Base-by-base conservation (phyloP, 2,113 vertebrate genomes). In the Ciconia maguari region DNA sequence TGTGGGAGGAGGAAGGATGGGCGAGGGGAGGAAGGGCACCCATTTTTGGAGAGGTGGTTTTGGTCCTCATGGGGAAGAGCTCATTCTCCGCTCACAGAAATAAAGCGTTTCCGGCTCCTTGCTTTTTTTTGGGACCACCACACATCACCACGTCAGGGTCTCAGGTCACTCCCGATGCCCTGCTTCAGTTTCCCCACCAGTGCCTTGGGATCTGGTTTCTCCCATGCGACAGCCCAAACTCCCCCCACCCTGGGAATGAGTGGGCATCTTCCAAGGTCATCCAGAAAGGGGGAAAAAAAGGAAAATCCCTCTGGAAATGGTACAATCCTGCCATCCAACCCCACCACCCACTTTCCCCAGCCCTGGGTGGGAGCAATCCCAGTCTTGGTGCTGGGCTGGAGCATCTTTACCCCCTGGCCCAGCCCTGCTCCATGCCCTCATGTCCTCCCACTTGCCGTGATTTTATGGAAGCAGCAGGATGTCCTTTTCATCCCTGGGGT, bases 121-220 rank as follows among this genome's bases (percentile, higher is more conserved):
- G 57, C 4, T 11, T 58, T 68, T 19, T 48, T 46, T 38, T 0
- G 1, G 48, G 36, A 85, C 32, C 5, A 1, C 54, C 0, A 0
- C 2, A 2, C 0, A 0, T 58, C 4, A 3, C 55, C 1, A 0
- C 13, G 4, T 51, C 9, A 3, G 41, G 64, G 30, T 48, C n/a
- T 90, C 1, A 3, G 30, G 16, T 87, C 2, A 0, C 5, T 83
- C 38, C 2, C 0, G 0, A 4, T 82, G 18, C 34, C 26, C 71
- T 94, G 86, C 86, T 94, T 96, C 86, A 27, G 55, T 93, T 94
- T 92, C 80, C 55, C 87, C 19, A 61, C 16, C 0, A 0, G 7
- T n/a, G 9, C 34, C 3, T 62, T 48, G 10, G 17, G 11, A 41
- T 85, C 54, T 71, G 7, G 17, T 38, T 54, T 90, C 24, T 80